These are phyloP conservation scores for Protophormia terraenovae DNA, from an alignment of 2,888 invertebrate genomes.

Conservation along the genomic window DNA sequence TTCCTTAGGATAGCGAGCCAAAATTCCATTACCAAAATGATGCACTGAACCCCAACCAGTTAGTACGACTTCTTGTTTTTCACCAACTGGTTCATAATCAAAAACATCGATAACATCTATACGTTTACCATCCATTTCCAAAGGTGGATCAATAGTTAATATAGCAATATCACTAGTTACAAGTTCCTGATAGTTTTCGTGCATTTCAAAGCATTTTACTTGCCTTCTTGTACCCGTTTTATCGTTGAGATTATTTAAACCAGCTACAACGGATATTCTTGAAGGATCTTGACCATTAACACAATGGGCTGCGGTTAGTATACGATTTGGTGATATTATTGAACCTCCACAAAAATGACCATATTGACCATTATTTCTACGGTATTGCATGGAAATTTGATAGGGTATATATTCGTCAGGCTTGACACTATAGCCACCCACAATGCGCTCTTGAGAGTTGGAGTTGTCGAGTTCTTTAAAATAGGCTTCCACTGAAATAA, in stretches of 20 bases:
- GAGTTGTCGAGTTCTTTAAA: slow-evolving; percentile 71
- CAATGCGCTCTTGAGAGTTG: slow-evolving; percentile 76
- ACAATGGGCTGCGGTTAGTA: slow-evolving; percentile 80
- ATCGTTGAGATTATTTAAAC: slow-evolving; percentile 75
- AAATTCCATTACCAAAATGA: slow-evolving; percentile 77
- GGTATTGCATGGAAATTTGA: slow-evolving; percentile 77
- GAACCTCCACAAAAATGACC: slow-evolving; percentile 80
- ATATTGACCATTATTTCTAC: slow-evolving; percentile 72
- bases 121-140: slow-evolving; percentile 74
- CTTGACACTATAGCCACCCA: slow-evolving; percentile 76
- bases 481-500: slow-evolving; percentile 73
- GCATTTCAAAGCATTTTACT: slow-evolving; percentile 76
- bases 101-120: slow-evolving; percentile 81
- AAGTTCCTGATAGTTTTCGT: slow-evolving; percentile 77
- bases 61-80: slow-evolving; percentile 74
- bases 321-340: slow-evolving; percentile 76
- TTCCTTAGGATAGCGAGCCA: slow-evolving; percentile 76
- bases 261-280: slow-evolving; percentile 75
- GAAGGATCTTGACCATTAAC: slow-evolving; percentile 77
- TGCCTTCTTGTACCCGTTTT: slow-evolving; percentile 73
- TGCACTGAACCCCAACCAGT: slow-evolving; percentile 80
- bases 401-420: slow-evolving; percentile 76
- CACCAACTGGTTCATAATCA: slow-evolving; percentile 73
- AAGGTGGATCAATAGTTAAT: slow-evolving; percentile 76
- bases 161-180: slow-evolving; percentile 79